Evolutionary conservation across 2,888 invertebrate species (phyloP).

Genomic region (Sinelater perroti): DNA sequence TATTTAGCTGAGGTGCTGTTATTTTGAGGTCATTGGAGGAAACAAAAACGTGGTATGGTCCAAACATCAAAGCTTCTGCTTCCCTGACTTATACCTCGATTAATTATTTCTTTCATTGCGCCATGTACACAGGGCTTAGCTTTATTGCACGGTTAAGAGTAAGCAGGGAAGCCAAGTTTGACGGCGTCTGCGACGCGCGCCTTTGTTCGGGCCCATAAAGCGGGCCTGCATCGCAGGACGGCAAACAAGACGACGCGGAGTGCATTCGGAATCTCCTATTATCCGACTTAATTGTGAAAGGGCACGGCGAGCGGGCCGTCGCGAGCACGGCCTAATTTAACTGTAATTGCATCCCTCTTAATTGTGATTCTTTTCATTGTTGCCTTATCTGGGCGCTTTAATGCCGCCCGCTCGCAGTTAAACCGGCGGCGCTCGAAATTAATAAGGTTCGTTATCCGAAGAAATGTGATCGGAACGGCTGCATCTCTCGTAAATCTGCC

Average conservation of each 20-base stretch:
- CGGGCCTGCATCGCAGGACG: constrained; percentile 12
- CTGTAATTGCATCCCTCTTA: constrained; percentile 33
- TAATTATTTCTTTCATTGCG: too few relatives aligned
- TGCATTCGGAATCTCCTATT: constrained; percentile 32
- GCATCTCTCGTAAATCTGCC: constrained; percentile 27
- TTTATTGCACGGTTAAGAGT: too few relatives aligned
- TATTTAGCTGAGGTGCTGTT: too few relatives aligned
- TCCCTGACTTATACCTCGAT: too few relatives aligned
- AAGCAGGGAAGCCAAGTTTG: too few relatives aligned
- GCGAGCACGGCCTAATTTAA: constrained; percentile 35
- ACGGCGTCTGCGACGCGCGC: too few relatives aligned
- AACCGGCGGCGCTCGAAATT: constrained; percentile 1
- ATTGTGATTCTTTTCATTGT: constrained; percentile 36
- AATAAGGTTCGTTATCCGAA: constrained; percentile 31
- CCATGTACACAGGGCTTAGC: too few relatives aligned
- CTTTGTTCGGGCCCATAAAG: constrained; percentile 8
- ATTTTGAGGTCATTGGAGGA: too few relatives aligned
- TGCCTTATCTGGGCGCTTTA: constrained; percentile 20
- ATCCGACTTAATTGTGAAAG: constrained; percentile 31
- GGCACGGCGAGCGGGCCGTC: constrained; percentile 27
- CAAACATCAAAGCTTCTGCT: too few relatives aligned
- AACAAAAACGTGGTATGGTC: too few relatives aligned
- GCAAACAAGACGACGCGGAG: constrained; percentile 19
- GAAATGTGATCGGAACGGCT: constrained; percentile 30
- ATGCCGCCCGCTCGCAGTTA: neutral